A percentile compares a stretch with the other conserved stretches of the same genome.
These are phyloP conservation scores for Apantesis nais DNA, from an alignment of 2,888 invertebrate species.

Conservation along the genomic window DNA sequence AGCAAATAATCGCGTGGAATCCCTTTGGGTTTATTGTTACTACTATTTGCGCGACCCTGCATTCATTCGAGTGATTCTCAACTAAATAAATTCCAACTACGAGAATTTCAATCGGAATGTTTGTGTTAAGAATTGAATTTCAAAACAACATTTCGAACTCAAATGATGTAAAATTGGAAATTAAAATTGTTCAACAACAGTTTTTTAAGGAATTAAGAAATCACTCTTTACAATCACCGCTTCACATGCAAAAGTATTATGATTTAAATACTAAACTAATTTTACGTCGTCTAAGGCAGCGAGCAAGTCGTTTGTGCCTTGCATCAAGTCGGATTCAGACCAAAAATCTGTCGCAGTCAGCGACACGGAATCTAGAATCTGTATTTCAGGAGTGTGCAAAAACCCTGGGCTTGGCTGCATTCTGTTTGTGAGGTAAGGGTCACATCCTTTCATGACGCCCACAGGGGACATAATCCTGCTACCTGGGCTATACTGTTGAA, in stretches of 20 bases:
- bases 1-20: conserved; percentile 62
- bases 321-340: conserved; percentile 72
- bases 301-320: conserved; percentile 70
- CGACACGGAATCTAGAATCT: conserved; percentile 62
- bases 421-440: conserved; percentile 75
- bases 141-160: conserved; percentile 1
- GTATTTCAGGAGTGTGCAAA: conserved; percentile 63
- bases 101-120: conserved; percentile 56
- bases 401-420: conserved; percentile 76
- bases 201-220: conserved; percentile 53
- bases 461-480: conserved; percentile 65
- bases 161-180: conserved; percentile 30
- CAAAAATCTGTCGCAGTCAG: conserved; percentile 70
- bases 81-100: conserved; percentile 44
- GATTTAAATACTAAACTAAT: conserved; percentile 56
- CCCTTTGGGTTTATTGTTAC: conserved; percentile 58
- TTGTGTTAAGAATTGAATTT: conserved; percentile 26
- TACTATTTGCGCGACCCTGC: conserved; percentile 62
- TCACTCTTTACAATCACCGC: conserved; percentile 56
- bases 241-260: conserved; percentile 17
- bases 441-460: conserved; percentile 67
- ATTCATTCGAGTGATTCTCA: conserved; percentile 73
- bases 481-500: conserved; percentile 67
- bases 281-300: conserved; percentile 79
- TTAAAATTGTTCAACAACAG: conserved; percentile 45